Percentiles rank a stretch among this genome's conserved stretches.
Conservation (phyloP, 2,888 invertebrate genomes). For the Sarcophaga caerulescens region DNA sequence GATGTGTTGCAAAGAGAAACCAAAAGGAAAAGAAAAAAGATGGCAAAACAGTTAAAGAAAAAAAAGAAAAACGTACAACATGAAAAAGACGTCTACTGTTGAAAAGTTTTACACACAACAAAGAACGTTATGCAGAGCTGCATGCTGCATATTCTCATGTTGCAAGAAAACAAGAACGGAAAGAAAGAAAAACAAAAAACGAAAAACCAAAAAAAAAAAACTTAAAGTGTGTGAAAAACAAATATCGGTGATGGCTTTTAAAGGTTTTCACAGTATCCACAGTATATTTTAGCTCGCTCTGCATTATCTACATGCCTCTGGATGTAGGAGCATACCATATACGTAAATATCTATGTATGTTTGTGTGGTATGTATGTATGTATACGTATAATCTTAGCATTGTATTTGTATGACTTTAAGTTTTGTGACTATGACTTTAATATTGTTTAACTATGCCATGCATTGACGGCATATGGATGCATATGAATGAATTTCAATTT, state of each 20-base stretch:
- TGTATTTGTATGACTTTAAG: neutral
- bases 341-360: neutral
- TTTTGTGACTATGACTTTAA: constrained; percentile 44
- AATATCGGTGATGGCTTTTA: constrained; percentile 46
- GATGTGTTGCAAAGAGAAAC: constrained; percentile 62
- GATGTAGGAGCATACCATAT: neutral
- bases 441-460: constrained; percentile 45
- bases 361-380: no score
- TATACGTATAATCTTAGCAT: constrained; percentile 29
- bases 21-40: constrained; percentile 26
- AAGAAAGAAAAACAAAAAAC: constrained; percentile 3
- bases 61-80: neutral
- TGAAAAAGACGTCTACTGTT: constrained; percentile 7
- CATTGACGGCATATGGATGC: constrained; percentile 56
- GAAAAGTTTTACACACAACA: constrained; percentile 71
- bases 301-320: constrained; percentile 21
- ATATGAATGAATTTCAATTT: constrained; percentile 64
- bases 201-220: no score
- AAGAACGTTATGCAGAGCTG: constrained; percentile 6
- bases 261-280: constrained; percentile 33
- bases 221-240: constrained; percentile 48
- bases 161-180: neutral
- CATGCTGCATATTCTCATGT: constrained; percentile 42
- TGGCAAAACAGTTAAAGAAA: no score
- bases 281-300: neutral